Evolutionary conservation across 2,888 invertebrate genomes (phyloP), one percentile per base, ranked within the genome.

Genomic region (Mimachlamys varia): DNA sequence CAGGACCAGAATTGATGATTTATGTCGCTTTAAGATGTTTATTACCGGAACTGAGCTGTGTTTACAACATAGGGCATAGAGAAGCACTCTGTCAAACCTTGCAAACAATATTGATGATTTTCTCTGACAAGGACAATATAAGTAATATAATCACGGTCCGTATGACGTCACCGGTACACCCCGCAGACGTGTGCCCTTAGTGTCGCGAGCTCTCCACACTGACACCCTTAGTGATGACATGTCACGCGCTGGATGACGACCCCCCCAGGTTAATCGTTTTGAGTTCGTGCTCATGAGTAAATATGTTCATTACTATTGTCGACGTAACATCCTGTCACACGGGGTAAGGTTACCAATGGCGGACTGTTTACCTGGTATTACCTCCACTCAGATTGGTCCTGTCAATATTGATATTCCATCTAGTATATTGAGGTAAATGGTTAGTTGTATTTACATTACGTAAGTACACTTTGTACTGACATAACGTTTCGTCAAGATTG

Each of bases 161-260:
- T 27, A 76, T 22, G 58, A 58, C 58, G 58, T 58, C 58, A 58
- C 58, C 22, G 58, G 19, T 19, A 58, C 58, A 58, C 58, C 58
- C 58, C 19, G 58, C 58, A 58, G 58, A 58, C 58, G 58, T 58
- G 58, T 58, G 58, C 19, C 44, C 10, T 13, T 33, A 33, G 22
- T 33, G 27, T 76, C 76, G 15, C 76, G 15, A 22, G 76, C 15
- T 76, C 27, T 76, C 10, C 33, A 76, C 76, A 76, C 10, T 76
- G 76, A 76, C 76, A 76, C 76, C 76, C 76, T 76, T 76, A 76
- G 76, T 76, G 76, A 76, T 76, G 76, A 76, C 76, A 76, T 76
- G 76, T 76, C 76, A 76, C 76, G 76, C 76, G 76, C 76, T 5
- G 33, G 27, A 27, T 76, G 76, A 76, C 76, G 76, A 76, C 76